Evolutionary conservation across 2,888 invertebrate genomes (phyloP), one percentile per base, ranked within the genome.

Genomic region (Azorinus chamasolen): DNA sequence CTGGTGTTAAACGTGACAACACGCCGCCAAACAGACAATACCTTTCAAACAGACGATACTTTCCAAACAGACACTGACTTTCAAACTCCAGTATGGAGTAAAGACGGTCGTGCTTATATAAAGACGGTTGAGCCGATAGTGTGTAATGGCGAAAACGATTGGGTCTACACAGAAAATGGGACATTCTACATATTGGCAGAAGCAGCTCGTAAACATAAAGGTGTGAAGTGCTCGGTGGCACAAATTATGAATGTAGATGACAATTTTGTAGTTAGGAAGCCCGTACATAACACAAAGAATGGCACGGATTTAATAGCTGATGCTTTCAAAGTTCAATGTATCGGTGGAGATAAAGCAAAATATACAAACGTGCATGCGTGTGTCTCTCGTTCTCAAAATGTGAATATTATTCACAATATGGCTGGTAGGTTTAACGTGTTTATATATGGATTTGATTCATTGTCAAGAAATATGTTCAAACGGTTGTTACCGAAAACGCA

Each of bases 381-480:
- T 12, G 94, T 91, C 25, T 83, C 88, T 2, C 78, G 65, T 57
- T 84, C 86, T 37, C 41, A 61, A 20, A 73, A 51, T 50, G 37
- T 48, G 12, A 74, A 53, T 50, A 37, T 50, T 55, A 24, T 14
- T 6, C 41, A 57, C 22, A n/a, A 39, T 0, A 54, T 54, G 0
- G 25, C 22, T 5, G 72, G 61, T 46, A 59, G 64, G 55, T 88
- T 95, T 50, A 97, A 97, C 91, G 95, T 97, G 0, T 92, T 98
- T 0, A 97, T 97, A 94, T 95, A 97, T 79, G 97, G 97, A 0
- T 96, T 97, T 87, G 98, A 98, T 93, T 98, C 98, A 0, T 93
- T 98, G 0, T 97, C 98, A 0, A 95, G 96, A 57, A 96, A 97
- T 93, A 96, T 96, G 18, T 92, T 91, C 89, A 79, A 89, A 59